Base-by-base conservation (phyloP, 2,888 invertebrate species). In the Dascillus cervinus region DNA sequence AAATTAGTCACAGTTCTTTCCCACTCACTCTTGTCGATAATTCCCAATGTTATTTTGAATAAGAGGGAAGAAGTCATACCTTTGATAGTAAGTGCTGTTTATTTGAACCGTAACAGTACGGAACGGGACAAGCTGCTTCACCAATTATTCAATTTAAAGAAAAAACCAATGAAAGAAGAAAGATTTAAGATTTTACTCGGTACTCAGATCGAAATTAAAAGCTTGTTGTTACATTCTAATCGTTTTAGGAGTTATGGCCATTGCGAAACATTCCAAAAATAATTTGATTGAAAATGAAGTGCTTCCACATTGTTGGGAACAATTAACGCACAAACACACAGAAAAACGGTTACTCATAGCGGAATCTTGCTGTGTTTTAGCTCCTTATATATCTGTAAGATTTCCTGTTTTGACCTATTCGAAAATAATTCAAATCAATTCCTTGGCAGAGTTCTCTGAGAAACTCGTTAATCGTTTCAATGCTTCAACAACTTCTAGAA, bases 291-390 rank as follows among this genome's bases (percentile, higher is more conserved):
- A 77, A 51, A 73, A 74, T 37, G 80, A 81, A 58, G 67, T 82
- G 31, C 60, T 82, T 24, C 79, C 80, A 0, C 74, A 79, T 43
- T 79, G 80, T 54, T 82, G 82, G 81, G 79, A 81, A 51, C 79
- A 80, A 62, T 71, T 82, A 43, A 73, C 70, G 29, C 76, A 81
- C 52, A 78, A 78, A 47, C 73, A 79, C 57, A 60, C 70, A 2
- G 82, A 82, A 56, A 64, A 77, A 39, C 65, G 82, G 33, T 60
- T 81, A 14, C 56, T 83, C 13, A 79, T 81, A 3, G 78, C 77
- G 3, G 80, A 82, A 55, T 73, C 79, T 4, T 82, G 80, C 55
- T 73, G 75, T 3, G 71, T 72, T 3, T 64, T 82, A 34, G 71
- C 78, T 25, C 76, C 79, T 1, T 77, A 75, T 49, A 69, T 81